These are phyloP conservation scores for Tetragonula clypearis DNA, from an alignment of 1,140 invertebrate genomes.

Conservation along the genomic window DNA sequence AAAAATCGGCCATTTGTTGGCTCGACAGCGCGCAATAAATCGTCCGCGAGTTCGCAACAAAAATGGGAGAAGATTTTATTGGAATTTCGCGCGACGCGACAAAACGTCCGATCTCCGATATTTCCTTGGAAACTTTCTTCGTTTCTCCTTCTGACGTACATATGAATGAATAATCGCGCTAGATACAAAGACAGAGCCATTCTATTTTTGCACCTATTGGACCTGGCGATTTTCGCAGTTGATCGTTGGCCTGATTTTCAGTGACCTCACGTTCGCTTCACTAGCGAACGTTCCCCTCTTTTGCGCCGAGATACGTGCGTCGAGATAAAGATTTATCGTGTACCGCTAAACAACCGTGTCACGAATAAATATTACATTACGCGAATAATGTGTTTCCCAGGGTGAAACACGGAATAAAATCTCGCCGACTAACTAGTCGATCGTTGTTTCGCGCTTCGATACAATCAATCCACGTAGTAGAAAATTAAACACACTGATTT, in stretches of 20 bases:
- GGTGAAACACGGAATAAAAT: neutral
- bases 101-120: neutral
- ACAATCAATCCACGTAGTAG: neutral
- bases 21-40: neutral
- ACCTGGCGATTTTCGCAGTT: neutral
- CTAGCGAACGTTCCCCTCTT: neutral
- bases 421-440: neutral
- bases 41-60: neutral
- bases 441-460: neutral
- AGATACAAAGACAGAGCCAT: neutral
- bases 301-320: conserved; percentile 14
- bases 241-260: conserved; percentile 17
- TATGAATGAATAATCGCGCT: conserved; percentile 3
- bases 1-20: neutral
- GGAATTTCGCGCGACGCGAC: neutral
- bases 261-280: neutral
- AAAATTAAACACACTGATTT: neutral
- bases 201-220: neutral
- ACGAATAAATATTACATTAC: conserved; percentile 26
- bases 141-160: neutral
- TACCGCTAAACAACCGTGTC: conserved; percentile 16
- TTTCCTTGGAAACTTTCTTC: neutral
- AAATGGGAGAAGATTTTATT: neutral
- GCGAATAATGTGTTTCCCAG: neutral
- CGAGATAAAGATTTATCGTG: conserved; percentile 26